phyloP scores from a whole-genome alignment of 2,113 vertebrate genomes.

The Ammodytes marinus region DNA sequence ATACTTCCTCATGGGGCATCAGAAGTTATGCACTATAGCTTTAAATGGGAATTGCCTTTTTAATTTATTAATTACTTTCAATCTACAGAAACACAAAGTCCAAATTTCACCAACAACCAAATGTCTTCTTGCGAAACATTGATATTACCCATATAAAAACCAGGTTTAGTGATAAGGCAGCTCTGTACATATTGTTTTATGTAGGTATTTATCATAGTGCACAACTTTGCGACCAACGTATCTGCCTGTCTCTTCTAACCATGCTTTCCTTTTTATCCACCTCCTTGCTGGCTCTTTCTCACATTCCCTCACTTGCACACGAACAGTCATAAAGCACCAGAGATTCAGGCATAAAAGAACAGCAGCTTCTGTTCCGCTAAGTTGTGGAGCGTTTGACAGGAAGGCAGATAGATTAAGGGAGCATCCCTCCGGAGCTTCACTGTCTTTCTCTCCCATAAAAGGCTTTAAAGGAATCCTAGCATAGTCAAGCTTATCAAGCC shows the following conservation, averaged over 20 bases:
- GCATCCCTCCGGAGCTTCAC: conserved; percentile 43
- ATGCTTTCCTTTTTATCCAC: not conserved
- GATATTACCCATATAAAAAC: not conserved
- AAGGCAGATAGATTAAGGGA: conserved; percentile 47
- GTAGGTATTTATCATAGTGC: not conserved
- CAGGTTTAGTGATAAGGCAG: not conserved
- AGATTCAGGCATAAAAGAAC: conserved; percentile 38
- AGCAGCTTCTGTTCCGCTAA: conserved; percentile 59
- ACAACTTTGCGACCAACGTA: not conserved
- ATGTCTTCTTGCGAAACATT: not conserved
- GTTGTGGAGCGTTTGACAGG: conserved; percentile 51
- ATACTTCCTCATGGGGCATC: too few species aligned
- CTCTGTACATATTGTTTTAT: not conserved
- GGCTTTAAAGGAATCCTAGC: conserved; percentile 53
- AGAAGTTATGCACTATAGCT: too few species aligned
- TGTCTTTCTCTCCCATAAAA: conserved; percentile 66
- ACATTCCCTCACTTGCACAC: conserved; percentile 13
- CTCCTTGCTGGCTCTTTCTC: not conserved
- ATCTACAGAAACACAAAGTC: not conserved
- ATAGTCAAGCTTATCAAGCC: conserved; percentile 48
- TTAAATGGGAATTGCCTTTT: too few species aligned
- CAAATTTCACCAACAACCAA: not conserved
- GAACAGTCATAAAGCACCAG: conserved; percentile 48
- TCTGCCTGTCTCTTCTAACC: not conserved
- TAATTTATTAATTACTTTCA: not conserved